Percentiles rank a stretch among this genome's conserved stretches.
Evolutionary conservation across 2,797 vertebrate species (phyloP).

Genomic region (Forpus xanthops): DNA sequence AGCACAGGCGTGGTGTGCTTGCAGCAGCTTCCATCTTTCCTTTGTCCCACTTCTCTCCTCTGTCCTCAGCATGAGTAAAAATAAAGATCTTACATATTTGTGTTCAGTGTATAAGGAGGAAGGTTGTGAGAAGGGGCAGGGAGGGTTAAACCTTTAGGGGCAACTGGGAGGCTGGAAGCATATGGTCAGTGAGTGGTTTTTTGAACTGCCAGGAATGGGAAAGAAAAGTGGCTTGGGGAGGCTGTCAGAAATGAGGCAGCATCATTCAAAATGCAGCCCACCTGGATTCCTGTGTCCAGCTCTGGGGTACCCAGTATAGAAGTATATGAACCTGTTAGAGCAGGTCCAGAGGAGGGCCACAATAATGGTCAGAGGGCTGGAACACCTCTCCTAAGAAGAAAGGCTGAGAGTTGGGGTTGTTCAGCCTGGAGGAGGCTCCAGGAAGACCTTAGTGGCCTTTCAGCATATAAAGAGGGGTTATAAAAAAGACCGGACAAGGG

Average conservation of each 20-base stretch:
- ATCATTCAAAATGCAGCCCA: neutral
- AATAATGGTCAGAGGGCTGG: neutral
- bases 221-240: neutral
- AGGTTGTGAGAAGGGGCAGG: neutral
- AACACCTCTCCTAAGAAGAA: neutral
- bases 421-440: neutral
- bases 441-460: neutral
- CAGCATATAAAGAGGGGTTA: fast-evolving
- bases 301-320: neutral
- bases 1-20: neutral
- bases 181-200: neutral
- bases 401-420: neutral
- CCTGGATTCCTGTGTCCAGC: neutral
- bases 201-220: neutral
- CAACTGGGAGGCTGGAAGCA: neutral
- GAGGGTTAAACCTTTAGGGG: neutral
- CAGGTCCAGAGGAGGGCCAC: neutral
- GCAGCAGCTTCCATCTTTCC: neutral
- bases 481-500: neutral
- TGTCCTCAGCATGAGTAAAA: neutral
- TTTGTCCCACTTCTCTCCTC: neutral
- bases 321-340: neutral
- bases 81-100: neutral
- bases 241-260: neutral
- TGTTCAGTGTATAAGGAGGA: neutral